Percentiles rank a stretch among this genome's conserved stretches.
These are phyloP conservation scores for Clupea harengus DNA, from an alignment of 2,113 vertebrate species.

Conservation along the genomic window DNA sequence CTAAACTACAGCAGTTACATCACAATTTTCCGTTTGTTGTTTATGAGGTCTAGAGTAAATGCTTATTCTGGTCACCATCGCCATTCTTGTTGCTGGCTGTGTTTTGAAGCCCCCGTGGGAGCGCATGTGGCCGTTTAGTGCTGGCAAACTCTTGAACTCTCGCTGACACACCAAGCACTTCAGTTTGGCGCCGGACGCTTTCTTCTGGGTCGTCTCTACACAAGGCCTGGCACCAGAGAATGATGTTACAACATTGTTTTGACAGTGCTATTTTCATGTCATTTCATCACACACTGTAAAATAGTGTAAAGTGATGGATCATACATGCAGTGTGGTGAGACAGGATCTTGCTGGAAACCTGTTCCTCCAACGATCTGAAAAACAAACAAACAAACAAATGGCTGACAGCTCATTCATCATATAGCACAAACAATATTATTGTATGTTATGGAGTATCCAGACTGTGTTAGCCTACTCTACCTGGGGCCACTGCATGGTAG, in stretches of 20 bases:
- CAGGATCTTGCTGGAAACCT: slow-evolving; percentile 21
- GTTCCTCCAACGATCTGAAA: slow-evolving; percentile 33
- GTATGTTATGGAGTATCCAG: not conserved
- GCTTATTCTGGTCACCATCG: slow-evolving; percentile 36
- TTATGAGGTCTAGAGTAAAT: not conserved
- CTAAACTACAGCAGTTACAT: not conserved
- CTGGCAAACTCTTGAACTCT: slow-evolving; percentile 87
- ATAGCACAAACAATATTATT: not conserved
- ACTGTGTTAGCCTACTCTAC: slow-evolving; percentile 18
- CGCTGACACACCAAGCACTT: slow-evolving; percentile 82
- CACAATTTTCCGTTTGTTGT: not conserved
- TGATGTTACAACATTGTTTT: not conserved
- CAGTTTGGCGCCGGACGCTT: slow-evolving; percentile 61
- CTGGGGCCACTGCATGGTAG: slow-evolving; percentile 32
- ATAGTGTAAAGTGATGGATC: slow-evolving; percentile 4
- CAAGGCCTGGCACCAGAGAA: slow-evolving; percentile 32
- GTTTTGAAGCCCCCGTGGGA: slow-evolving; percentile 81
- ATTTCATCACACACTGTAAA: no score
- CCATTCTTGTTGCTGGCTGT: slow-evolving; percentile 77
- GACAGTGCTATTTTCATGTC: not conserved
- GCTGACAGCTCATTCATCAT: not conserved
- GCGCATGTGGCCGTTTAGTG: slow-evolving; percentile 88
- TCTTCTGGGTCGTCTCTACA: not conserved
- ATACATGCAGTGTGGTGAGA: slow-evolving; percentile 40
- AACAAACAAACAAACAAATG: slow-evolving; percentile 21